These are phyloP conservation scores for Parasteatoda tepidariorum DNA, from an alignment of 1,140 invertebrate species.

Conservation along the genomic window DNA sequence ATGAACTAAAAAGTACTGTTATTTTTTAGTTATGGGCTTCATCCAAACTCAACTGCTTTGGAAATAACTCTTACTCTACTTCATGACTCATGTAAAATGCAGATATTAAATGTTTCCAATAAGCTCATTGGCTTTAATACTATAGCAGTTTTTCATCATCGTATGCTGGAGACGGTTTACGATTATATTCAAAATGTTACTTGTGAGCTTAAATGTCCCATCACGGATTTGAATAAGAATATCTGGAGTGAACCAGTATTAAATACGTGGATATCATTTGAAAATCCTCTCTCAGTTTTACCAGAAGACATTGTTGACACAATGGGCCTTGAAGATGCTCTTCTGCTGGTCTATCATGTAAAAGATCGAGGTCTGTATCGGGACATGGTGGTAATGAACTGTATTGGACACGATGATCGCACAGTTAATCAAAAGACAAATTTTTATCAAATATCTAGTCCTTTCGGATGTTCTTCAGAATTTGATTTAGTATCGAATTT, in stretches of 20 bases:
- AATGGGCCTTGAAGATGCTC: background rate
- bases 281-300: background rate
- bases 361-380: background rate
- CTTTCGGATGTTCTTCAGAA: background rate
- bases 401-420: background rate
- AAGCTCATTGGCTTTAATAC: background rate
- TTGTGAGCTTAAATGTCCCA: background rate
- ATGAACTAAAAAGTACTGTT: background rate
- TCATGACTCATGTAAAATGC: background rate
- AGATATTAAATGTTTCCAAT: background rate
- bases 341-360: background rate
- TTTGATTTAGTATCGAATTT: background rate
- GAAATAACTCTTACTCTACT: background rate
- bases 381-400: background rate
- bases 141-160: background rate
- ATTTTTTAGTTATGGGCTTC: background rate
- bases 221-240: background rate
- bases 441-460: background rate
- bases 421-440: background rate
- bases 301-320: background rate
- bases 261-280: background rate
- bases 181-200: background rate
- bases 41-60: background rate
- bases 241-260: background rate
- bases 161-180: background rate